Evolutionary conservation across 2,113 vertebrate genomes (phyloP), one percentile per base, ranked within the genome.

Genomic region (Anas platyrhynchos): DNA sequence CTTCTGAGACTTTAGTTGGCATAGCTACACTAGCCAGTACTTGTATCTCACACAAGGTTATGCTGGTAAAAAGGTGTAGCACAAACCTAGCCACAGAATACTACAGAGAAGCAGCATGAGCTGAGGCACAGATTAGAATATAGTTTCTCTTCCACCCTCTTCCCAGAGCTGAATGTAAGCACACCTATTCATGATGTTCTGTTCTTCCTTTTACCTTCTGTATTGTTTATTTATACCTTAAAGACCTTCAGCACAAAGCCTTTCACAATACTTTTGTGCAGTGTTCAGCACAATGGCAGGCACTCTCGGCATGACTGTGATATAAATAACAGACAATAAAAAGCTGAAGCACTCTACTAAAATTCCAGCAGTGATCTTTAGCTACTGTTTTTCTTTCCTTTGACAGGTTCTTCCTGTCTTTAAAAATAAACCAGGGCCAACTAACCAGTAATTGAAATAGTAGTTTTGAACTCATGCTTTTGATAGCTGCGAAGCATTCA

Each of bases 311-410:
- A 46, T 16, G 77, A 82, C 85, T 85, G 75, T 4, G 68, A 92
- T 91, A 93, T 34, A 96, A 95, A 93, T 88, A 96, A 94, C 81
- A 83, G 86, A 71, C 86, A 89, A 82, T 43, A 66, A 94, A 87
- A 92, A 76, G 71, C 93, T 83, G 92, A 79, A 89, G 54, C 4
- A 6, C 59, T 88, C 85, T 52, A n/a, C 72, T 86, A 79, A 88
- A 81, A 95, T 68, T 91, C 83, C 77, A 95, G 69, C 86, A 92
- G 66, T 76, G 76, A 86, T 89, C 69, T 96, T 79, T 13, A 81
- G 77, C 27, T 79, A 43, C 69, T 69, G 58, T 48, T 91, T 63
- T 89, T 66, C 58, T 88, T 92, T 73, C 38, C 50, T 82, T 2
- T 1, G 44, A 66, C 52, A 80, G 62, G 32, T 82, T 96, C 63